Evolutionary conservation across 2,113 vertebrate species (phyloP).

Genomic region (Protomyctophum bolini): DNA sequence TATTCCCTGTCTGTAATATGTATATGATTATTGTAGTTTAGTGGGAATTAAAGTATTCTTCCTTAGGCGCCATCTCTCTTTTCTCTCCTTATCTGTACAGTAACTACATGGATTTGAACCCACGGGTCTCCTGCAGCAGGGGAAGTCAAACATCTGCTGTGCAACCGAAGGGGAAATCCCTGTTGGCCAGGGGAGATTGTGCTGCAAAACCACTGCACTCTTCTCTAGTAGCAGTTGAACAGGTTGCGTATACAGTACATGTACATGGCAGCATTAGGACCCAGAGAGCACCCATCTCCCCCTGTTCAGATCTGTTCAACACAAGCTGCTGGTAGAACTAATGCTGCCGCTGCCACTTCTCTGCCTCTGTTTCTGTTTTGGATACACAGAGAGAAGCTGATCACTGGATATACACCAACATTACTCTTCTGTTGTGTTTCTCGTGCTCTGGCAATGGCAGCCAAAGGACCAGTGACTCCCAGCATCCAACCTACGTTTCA

Average conservation of each 20-base stretch:
- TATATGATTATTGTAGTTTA: no score
- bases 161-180: no score
- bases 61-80: no score
- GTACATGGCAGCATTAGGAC: constrained; percentile 57
- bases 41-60: no score
- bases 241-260: neutral
- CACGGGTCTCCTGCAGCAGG: no score
- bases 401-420: constrained; percentile 29
- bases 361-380: constrained; percentile 16
- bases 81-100: no score
- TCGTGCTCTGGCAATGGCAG: constrained; percentile 23
- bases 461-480: constrained; percentile 14
- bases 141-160: no score
- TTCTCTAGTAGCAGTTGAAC: no score
- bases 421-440: neutral
- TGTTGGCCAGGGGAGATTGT: no score
- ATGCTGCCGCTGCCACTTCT: constrained; percentile 22
- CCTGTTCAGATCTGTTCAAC: constrained; percentile 3
- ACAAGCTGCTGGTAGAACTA: neutral
- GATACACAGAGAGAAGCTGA: constrained; percentile 29
- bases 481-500: constrained; percentile 22
- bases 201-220: neutral
- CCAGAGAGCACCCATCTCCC: constrained; percentile 21
- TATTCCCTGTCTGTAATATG: no score
- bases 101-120: no score